Base-by-base conservation (phyloP, 2,888 invertebrate species). In the Hoplodrina ambigua region DNA sequence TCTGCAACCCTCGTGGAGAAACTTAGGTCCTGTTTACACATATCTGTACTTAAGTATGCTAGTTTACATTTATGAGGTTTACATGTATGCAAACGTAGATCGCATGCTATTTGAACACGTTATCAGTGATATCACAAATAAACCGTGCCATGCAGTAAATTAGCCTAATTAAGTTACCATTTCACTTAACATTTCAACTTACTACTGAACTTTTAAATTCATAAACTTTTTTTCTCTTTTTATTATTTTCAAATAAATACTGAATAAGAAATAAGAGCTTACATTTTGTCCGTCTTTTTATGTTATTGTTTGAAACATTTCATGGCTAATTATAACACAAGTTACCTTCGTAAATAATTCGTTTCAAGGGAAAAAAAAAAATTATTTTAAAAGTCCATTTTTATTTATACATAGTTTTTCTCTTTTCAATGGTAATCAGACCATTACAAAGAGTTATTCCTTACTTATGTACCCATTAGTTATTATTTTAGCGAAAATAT, bases 21-120 rank as follows among this genome's bases (percentile, higher is more conserved):
- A 15, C 46, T n/a, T 33, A 59, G n/a, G 41, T n/a, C 13, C 17
- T 53, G 41, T 41, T 53, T 49, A 72, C 56, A 77, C 15, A 37
- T 50, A 56, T 44, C 25, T 68, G 46, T 46, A 46, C 13, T 13
- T 41, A 41, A 2, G 2, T 13, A 4, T 41, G 13, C 1, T 41
- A 41, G 41, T 41, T 41, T 41, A 11, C 20, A 20, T 50, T n/a
- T 46, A n/a, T 61, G 10, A 63, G 46, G 33, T 72, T 33, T 33
- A 33, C 33, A 33, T 7, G 7, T 5, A 33, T 37, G 15, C 25
- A 57, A 46, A 25, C 33, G 20, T 13, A 69, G 58, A 58, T 55
- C 46, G 60, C 72, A 50, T n/a, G 61, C 46, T 63, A 25, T 74
- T 49, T 73, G 37, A 20, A 33, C n/a, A 44, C 17, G 17, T 75